These are phyloP conservation scores for Apeira syringaria DNA, from an alignment of 2,888 invertebrate genomes.

Conservation along the genomic window DNA sequence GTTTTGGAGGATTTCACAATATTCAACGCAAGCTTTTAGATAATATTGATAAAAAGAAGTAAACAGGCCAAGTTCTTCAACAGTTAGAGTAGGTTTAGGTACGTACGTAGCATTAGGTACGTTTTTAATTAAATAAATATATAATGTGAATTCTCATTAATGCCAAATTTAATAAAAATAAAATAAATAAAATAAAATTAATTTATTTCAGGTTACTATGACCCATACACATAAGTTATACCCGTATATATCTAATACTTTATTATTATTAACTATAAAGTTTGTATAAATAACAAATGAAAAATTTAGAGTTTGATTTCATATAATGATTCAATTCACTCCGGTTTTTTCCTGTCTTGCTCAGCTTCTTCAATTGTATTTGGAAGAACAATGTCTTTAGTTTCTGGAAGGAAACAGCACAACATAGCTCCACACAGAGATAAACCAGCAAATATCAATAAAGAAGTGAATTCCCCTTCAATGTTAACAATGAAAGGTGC, in stretches of 20 bases:
- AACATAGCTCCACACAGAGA: constrained; percentile 60
- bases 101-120: not conserved
- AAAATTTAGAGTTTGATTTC: not conserved
- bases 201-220: not conserved
- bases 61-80: not conserved
- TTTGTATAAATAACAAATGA: too few species aligned
- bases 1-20: constrained; percentile 84
- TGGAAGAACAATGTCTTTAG: constrained; percentile 60
- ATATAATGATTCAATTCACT: constrained; percentile 6
- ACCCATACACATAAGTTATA: too few species aligned
- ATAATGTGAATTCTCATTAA: constrained; percentile 52
- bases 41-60: constrained; percentile 29
- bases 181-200: not conserved
- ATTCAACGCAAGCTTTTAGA: constrained; percentile 78
- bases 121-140: not conserved
- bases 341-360: constrained; percentile 11
- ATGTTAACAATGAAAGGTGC: constrained; percentile 87
- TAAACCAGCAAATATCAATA: constrained; percentile 60
- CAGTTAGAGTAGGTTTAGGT: not conserved
- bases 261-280: too few species aligned
- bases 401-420: constrained; percentile 67
- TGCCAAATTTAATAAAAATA: constrained; percentile 39
- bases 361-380: constrained; percentile 68
- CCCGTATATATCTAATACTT: too few species aligned
- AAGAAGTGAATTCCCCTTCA: constrained; percentile 64